A percentile compares a stretch with the other conserved stretches of the same genome.
phyloP scores from a whole-genome alignment of 2,113 vertebrate genomes.

The Sinocyclocheilus maitianheensis region DNA sequence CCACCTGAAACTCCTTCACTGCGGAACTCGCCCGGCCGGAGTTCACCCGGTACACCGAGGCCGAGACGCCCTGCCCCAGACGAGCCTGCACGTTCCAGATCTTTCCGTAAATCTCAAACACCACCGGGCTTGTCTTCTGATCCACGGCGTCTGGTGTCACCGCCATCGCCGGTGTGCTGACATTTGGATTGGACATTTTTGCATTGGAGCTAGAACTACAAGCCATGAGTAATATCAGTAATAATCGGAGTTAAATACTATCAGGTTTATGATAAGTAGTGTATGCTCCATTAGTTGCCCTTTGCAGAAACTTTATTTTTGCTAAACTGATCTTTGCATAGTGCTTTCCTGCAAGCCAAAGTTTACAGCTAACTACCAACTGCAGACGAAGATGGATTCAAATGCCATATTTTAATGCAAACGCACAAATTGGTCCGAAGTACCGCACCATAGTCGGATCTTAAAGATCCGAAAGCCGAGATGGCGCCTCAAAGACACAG shows the following conservation, averaged over 20 bases:
- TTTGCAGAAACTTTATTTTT: neutral
- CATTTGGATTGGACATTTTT: conserved; percentile 54
- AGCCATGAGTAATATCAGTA: conserved; percentile 62
- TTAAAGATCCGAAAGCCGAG: neutral
- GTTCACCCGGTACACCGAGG: conserved; percentile 87
- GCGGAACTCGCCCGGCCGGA: conserved; percentile 81
- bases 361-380: neutral
- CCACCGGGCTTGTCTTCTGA: conserved; percentile 77
- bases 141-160: conserved; percentile 53
- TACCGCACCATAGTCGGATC: neutral
- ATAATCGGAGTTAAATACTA: neutral
- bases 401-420: neutral
- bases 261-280: neutral
- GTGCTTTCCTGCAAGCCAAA: neutral
- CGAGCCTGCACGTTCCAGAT: conserved; percentile 87
- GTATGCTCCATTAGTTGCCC: conserved; percentile 7
- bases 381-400: neutral
- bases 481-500: neutral
- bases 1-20: conserved; percentile 84
- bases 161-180: conserved; percentile 11
- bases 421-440: neutral
- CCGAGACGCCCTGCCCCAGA: conserved; percentile 88
- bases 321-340: conserved; percentile 2
- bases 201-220: conserved; percentile 61
- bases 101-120: conserved; percentile 87